Conservation (phyloP, 2,797 vertebrate species). For the Trichosurus vulpecula region DNA sequence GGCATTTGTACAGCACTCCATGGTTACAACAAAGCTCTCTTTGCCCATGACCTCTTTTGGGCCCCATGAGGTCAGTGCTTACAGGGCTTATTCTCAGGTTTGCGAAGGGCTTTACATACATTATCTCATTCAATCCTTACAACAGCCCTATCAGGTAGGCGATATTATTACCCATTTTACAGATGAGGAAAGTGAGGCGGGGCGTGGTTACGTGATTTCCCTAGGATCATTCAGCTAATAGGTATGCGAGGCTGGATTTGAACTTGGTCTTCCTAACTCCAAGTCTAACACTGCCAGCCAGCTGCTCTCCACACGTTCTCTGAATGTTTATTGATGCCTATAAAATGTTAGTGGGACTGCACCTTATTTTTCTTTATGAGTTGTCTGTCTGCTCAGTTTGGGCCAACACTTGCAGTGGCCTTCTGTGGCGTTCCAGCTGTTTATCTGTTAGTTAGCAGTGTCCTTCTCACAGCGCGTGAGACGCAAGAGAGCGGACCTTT, state of each 20-base stretch:
- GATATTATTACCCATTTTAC: background rate
- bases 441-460: background rate
- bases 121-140: background rate
- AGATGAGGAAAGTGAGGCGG: background rate
- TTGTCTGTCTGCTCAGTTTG: background rate
- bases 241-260: background rate
- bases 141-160: background rate
- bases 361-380: background rate
- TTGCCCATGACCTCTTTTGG: background rate
- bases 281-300: background rate
- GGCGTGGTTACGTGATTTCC: background rate
- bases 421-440: background rate
- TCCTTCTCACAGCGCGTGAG: background rate
- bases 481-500: background rate
- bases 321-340: background rate
- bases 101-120: background rate
- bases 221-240: background rate
- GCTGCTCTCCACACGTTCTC: background rate
- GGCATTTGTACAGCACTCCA: background rate
- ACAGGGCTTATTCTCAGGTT: background rate
- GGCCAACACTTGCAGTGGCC: background rate
- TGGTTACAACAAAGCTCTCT: background rate
- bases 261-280: background rate
- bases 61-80: background rate
- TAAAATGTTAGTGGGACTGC: background rate